Evolutionary conservation across 2,113 vertebrate genomes (phyloP), one percentile per base, ranked within the genome.

Genomic region (Acrocephalus kingi): DNA sequence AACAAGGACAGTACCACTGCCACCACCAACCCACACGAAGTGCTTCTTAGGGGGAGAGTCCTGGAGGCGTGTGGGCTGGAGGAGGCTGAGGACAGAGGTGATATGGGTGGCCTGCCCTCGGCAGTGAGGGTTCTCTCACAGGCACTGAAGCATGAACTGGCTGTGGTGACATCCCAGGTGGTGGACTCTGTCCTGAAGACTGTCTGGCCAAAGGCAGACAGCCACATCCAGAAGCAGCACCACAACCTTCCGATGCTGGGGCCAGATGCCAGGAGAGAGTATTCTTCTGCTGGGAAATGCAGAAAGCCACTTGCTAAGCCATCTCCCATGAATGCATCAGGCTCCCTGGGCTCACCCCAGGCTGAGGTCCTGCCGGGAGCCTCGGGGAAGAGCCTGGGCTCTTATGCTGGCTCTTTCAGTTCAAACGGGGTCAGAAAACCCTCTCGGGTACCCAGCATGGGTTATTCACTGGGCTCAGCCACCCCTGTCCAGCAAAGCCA

Each of bases 141-240:
- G 77, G 94, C 97, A 18, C 96, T 99, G 83, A 99, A 98, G 94
- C 97, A 97, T 3, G 99, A 99, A 96, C 96, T 99, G 84, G 98
- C 97, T 9, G 97, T 92, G 37, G 98, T 98, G 13, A 97, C 98
- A 6, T 98, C 97, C 56, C 98, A 95, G 66, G 99, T 98, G n/a
- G 98, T 99, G 76, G 99, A 99, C 83, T 97, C 97, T 1, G 98
- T 99, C 61, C 98, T 99, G 91, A 98, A 98, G 88, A 98, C 97
- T 85, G 68, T 98, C 64, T 97, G 99, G 87, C 20, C 96, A 27
- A 97, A 98, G 59, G 91, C 96, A 17, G 96, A 97, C 18, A 96
- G 96, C 75, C 97, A 93, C 21, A 93, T 84, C 55, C 69, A 93
- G 64, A 96, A 89, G 80, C 72, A 87, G 55, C 73, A 43, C 16